Base-by-base conservation (phyloP, 1,140 invertebrate genomes). In the Theocolax elegans region DNA sequence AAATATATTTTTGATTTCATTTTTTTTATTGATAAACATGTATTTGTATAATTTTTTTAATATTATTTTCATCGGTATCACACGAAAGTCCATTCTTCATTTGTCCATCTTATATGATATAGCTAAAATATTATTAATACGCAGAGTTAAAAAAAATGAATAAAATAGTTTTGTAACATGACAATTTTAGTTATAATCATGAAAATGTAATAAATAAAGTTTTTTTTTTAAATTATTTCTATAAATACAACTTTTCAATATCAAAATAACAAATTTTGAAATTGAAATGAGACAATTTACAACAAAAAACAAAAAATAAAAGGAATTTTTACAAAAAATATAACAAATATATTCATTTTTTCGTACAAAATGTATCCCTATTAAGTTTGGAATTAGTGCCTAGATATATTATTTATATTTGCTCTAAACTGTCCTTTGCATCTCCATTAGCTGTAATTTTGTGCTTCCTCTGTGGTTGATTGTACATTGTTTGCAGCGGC, bases 401-500 rank as follows among this genome's bases (percentile, higher is more conserved):
- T 76, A 78, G 70, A 70, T 58, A 75, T 75, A 70, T 59, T 54
- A 75, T 72, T 72, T 77, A 75, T 77, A 74, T 72, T 76, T 65
- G 72, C 48, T 77, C 74, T 78, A 78, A 38, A 65, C 56, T 49
- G 25, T 81, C 77, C 49, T 81, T 85, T 44, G 82, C 76, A 71
- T 85, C 85, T 59, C 85, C 85, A 67, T 86, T 86, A 59, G 83
- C 80, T 58, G 83, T 74, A 74, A 85, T 81, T 81, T 83, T 85
- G 73, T 82, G 79, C 74, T 81, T 83, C 65, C 79, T 83, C 65
- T 83, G 78, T 62, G 81, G 79, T 58, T 86, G 81, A 75, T 84
- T 89, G 80, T 92, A 93, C 65, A 93, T 87, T 17, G 89, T 89
- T 81, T 95, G 94, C 71, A 96, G 83, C 35, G 94, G 94, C 72